Percentiles rank a stretch among this genome's conserved stretches.
Evolutionary conservation across 2,888 invertebrate genomes (phyloP).

Genomic region (Nephrotoma guestfalica): DNA sequence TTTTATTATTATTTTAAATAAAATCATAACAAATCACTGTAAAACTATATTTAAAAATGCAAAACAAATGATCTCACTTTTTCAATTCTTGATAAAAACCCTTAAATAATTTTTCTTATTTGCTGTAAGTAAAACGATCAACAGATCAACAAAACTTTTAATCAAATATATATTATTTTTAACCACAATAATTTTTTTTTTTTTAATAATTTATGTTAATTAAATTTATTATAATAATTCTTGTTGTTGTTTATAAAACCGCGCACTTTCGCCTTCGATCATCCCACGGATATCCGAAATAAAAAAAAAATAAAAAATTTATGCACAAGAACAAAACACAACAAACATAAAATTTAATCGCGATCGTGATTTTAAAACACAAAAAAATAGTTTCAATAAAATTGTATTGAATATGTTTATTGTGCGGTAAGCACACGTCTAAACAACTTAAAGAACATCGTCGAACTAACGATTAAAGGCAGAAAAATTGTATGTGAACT

Average conservation of each 20-base stretch:
- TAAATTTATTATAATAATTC: not conserved
- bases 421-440: not conserved
- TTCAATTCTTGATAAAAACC: not conserved
- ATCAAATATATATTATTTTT: not conserved
- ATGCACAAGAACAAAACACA: not conserved
- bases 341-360: not conserved
- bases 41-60: not conserved
- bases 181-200: not conserved
- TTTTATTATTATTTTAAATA: not conserved
- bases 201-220: not conserved
- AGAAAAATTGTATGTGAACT: not conserved
- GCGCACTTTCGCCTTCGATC: slow-evolving; percentile 4
- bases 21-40: not conserved
- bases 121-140: not conserved
- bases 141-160: not conserved
- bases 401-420: not conserved
- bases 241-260: not conserved
- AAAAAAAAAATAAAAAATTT: not conserved
- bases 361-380: not conserved
- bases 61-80: not conserved
- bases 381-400: not conserved
- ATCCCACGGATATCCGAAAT: slow-evolving; percentile 3
- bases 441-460: slow-evolving; percentile 2
- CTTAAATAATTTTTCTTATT: not conserved
- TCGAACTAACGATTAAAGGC: not conserved